Evolutionary conservation across 2,113 vertebrate species (phyloP).

Genomic region (Perccottus glenii): DNA sequence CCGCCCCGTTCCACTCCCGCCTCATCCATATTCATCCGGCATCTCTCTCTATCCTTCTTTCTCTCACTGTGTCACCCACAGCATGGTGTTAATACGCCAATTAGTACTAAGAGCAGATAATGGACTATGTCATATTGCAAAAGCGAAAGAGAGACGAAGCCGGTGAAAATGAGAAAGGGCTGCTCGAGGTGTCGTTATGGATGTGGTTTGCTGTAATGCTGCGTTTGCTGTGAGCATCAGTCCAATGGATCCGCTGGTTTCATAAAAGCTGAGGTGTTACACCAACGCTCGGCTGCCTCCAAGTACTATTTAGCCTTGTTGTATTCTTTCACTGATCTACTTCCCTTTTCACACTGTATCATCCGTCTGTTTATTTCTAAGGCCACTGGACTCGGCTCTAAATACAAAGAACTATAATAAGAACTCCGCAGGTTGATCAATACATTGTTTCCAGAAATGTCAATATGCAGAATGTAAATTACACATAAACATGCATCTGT

Average conservation of each 20-base stretch:
- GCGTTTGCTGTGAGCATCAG: slow-evolving; percentile 55
- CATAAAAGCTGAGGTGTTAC: slow-evolving; percentile 68
- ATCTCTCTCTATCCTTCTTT: slow-evolving; percentile 50
- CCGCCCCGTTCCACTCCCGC: slow-evolving; percentile 47
- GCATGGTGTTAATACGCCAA: slow-evolving; percentile 83
- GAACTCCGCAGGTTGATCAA: background rate
- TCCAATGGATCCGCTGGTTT: slow-evolving; percentile 48
- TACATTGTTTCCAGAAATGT: background rate
- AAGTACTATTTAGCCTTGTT: slow-evolving; percentile 61
- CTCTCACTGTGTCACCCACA: slow-evolving; percentile 79
- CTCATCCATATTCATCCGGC: slow-evolving; percentile 80
- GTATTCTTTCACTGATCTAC: slow-evolving; percentile 55
- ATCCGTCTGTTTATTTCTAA: slow-evolving; percentile 39
- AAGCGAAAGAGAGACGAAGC: slow-evolving; percentile 63
- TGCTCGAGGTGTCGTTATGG: slow-evolving; percentile 49
- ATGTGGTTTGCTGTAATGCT: slow-evolving; percentile 60
- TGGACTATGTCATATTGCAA: slow-evolving; percentile 82
- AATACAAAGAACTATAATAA: too few relatives aligned
- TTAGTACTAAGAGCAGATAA: slow-evolving; percentile 85
- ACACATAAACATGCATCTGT: too few relatives aligned
- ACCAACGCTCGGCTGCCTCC: slow-evolving; percentile 56
- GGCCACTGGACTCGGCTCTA: slow-evolving; percentile 33
- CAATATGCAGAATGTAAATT: too few relatives aligned
- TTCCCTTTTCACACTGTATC: slow-evolving; percentile 33
- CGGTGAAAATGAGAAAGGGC: slow-evolving; percentile 50